A percentile compares a stretch with the other conserved stretches of the same genome.
phyloP scores from a whole-genome alignment of 2,888 invertebrate species.

The Toxonevra muliebris region DNA sequence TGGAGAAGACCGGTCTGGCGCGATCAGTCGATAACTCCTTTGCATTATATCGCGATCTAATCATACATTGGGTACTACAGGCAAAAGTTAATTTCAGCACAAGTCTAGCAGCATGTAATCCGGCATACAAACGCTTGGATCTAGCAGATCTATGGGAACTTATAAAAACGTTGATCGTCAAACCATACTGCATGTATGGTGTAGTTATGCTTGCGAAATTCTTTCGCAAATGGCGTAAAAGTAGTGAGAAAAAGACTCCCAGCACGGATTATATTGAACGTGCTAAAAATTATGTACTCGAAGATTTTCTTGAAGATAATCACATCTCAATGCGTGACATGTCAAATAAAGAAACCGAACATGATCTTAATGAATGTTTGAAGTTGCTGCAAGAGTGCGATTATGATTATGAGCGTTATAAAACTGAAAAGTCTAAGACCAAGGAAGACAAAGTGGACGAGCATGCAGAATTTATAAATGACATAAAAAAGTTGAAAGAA shows the following conservation, averaged over 20 bases:
- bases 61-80: conserved; percentile 60
- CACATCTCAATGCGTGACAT: conserved; percentile 61
- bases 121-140: conserved; percentile 54
- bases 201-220: conserved; percentile 62
- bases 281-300: conserved; percentile 68
- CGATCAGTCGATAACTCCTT: conserved; percentile 53
- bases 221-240: conserved; percentile 59
- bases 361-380: conserved; percentile 56
- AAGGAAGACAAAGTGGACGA: conserved; percentile 53
- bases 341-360: conserved; percentile 59
- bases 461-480: conserved; percentile 59
- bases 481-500: conserved; percentile 59
- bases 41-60: conserved; percentile 55
- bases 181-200: conserved; percentile 62
- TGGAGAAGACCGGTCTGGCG: conserved; percentile 54
- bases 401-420: conserved; percentile 62
- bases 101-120: conserved; percentile 59
- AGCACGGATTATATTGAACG: conserved; percentile 62
- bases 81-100: conserved; percentile 58
- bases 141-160: conserved; percentile 59
- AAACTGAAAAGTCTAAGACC: conserved; percentile 52
- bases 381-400: conserved; percentile 57
- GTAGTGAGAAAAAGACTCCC: conserved; percentile 46
- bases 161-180: conserved; percentile 59
- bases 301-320: conserved; percentile 66